Conservation (phyloP, 2,113 vertebrate species). For the Gadus macrocephalus region DNA sequence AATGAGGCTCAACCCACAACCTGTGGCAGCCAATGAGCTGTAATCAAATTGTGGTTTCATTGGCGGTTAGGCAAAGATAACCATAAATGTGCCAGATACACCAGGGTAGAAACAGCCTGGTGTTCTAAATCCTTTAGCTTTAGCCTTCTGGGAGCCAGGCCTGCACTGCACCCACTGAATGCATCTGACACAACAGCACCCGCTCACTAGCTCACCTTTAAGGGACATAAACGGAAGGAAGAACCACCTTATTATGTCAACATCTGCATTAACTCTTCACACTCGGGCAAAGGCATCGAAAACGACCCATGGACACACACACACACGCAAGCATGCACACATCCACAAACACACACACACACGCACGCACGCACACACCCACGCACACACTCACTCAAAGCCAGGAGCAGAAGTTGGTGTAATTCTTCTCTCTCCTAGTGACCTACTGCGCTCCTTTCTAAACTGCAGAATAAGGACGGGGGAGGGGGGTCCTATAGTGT, state of each 20-base stretch:
- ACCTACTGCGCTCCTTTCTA: no score
- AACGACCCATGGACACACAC: conserved; percentile 5
- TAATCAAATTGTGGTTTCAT: conserved; percentile 42
- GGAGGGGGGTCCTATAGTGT: no score
- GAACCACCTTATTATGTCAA: conserved; percentile 36
- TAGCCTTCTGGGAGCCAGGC: conserved; percentile 39
- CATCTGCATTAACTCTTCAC: conserved; percentile 22
- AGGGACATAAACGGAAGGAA: conserved; percentile 21
- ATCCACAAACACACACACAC: background rate
- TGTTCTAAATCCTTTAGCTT: conserved; percentile 22
- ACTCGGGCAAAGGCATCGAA: conserved; percentile 14
- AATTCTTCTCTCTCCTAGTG: no score
- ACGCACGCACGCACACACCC: conserved; percentile 1
- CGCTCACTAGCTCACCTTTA: conserved; percentile 15
- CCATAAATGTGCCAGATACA: conserved; percentile 62
- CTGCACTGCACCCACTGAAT: background rate
- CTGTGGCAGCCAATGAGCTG: conserved; percentile 53
- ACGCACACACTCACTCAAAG: background rate
- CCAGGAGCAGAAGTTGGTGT: no score
- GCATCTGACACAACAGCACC: conserved; percentile 18
- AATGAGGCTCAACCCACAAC: conserved; percentile 44
- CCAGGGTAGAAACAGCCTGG: conserved; percentile 53
- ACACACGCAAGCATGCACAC: background rate
- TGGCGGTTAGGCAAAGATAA: conserved; percentile 45
- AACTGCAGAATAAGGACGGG: no score